Base-by-base conservation (phyloP, 2,797 vertebrate species). In the Myotis myotis region DNA sequence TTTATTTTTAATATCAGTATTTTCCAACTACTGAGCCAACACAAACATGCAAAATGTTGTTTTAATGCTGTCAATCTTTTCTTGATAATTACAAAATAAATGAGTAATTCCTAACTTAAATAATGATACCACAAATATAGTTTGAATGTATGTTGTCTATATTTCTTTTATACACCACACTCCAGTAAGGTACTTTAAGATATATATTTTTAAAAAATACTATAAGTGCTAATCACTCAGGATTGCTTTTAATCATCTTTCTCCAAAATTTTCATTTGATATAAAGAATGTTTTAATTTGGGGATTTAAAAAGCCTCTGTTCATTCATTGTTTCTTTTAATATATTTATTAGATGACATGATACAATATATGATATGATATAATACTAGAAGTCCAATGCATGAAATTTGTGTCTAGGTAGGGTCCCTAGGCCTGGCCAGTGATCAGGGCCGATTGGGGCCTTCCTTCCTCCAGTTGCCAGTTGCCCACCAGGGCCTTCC, bases 21-120 rank as follows among this genome's bases (percentile, higher is more conserved):
- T 90, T 95, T 68, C 15, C 51, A 38, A 57, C 17, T 55, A 82
- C 30, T 38, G 25, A 53, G 30, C 28, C 70, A 93, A 71, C 19
- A 47, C 13, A 74, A 79, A 89, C 55, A 47, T 51, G 38, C 41
- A 75, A 74, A 86, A 68, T 66, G 49, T 68, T 74, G 60, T 79
- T 64, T 81, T 68, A 75, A 60, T 79, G n/a, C 36, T 44, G 33
- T 66, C 12, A 49, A 25, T 41, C 3, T 76, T 81, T 68, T 68
- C 51, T 95, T 53, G 25, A 75, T 75, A 84, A 33, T 89, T 83
- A 75, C 33, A 41, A 83, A 83, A 51, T 91, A 74, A 74, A 57
- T 74, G 64, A 20, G 30, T 74, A 74, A 88, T 64, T 93, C 10
- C 57, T 76, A 79, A 74, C 30, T 81, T 87, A 84, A 85, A 80